Conservation (phyloP, 2,888 invertebrate genomes). For the Mystacides longicornis region DNA sequence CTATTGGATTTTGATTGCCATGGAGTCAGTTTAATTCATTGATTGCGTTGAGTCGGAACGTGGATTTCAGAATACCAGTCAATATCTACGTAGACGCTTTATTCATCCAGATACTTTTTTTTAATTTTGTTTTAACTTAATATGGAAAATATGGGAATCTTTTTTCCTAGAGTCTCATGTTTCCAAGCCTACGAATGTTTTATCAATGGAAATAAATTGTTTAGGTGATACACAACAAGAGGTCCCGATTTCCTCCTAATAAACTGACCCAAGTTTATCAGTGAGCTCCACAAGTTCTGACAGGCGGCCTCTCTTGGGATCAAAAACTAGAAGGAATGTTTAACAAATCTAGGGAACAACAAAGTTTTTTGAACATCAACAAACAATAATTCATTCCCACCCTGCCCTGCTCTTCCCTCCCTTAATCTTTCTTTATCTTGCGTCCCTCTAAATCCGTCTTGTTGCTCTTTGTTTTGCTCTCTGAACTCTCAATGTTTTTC, state of each 20-base stretch:
- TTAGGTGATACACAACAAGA: background rate
- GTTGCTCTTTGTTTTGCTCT: constrained; percentile 1
- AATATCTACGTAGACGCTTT: too few species aligned
- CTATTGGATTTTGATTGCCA: too few species aligned
- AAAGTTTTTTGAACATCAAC: background rate
- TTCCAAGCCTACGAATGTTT: too few species aligned
- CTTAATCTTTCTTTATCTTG: background rate
- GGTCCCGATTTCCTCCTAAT: background rate
- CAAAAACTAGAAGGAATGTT: background rate
- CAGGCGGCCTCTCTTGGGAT: background rate
- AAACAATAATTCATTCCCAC: background rate
- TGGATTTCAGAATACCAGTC: too few species aligned
- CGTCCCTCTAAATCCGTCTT: background rate
- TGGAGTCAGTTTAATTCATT: too few species aligned
- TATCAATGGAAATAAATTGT: background rate
- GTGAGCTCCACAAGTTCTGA: background rate
- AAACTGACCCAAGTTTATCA: background rate
- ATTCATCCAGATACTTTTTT: too few species aligned
- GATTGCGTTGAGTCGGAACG: too few species aligned
- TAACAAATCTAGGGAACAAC: background rate
- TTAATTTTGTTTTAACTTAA: too few species aligned
- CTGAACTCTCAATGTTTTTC: background rate
- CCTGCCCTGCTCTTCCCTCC: background rate
- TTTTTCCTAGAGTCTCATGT: too few species aligned
- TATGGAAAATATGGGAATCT: too few species aligned